Conservation (phyloP, 2,113 vertebrate species). For the Saccopteryx leptura region DNA sequence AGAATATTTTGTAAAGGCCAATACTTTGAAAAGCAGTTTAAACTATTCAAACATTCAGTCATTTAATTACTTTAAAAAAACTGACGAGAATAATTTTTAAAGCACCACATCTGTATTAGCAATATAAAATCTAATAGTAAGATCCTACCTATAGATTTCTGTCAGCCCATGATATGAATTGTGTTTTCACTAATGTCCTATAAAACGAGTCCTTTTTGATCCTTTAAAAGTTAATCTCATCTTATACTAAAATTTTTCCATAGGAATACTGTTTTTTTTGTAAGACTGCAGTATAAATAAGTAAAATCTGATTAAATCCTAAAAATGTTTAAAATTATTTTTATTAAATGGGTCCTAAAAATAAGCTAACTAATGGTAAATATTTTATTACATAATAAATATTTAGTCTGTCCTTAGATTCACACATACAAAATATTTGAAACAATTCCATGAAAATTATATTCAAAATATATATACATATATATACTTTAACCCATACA, state of each 20-base stretch:
- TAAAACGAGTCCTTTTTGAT: conserved; percentile 12
- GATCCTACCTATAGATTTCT: conserved; percentile 10
- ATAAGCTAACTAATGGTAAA: background rate
- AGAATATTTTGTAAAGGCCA: background rate
- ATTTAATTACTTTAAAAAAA: conserved; percentile 40
- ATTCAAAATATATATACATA: background rate
- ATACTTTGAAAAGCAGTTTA: conserved; percentile 41
- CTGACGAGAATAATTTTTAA: conserved; percentile 60
- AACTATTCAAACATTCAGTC: conserved; percentile 49
- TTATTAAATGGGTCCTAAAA: conserved; percentile 53
- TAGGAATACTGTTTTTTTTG: conserved; percentile 28
- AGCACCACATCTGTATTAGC: conserved; percentile 1
- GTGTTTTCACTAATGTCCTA: conserved; percentile 32
- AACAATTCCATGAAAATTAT: conserved; percentile 54
- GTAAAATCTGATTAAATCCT: conserved; percentile 42
- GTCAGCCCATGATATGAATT: background rate
- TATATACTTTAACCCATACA: background rate
- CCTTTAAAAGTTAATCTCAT: background rate
- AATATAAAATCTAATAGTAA: conserved; percentile 29
- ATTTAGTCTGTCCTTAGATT: conserved; percentile 34
- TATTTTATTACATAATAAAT: background rate
- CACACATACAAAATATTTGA: conserved; percentile 3
- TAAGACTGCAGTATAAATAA: background rate
- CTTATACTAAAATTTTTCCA: conserved; percentile 32
- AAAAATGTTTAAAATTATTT: conserved; percentile 58